A percentile compares a stretch with the other conserved stretches of the same genome.
phyloP scores from a whole-genome alignment of 2,113 vertebrate genomes.

The Stegostoma tigrinum region DNA sequence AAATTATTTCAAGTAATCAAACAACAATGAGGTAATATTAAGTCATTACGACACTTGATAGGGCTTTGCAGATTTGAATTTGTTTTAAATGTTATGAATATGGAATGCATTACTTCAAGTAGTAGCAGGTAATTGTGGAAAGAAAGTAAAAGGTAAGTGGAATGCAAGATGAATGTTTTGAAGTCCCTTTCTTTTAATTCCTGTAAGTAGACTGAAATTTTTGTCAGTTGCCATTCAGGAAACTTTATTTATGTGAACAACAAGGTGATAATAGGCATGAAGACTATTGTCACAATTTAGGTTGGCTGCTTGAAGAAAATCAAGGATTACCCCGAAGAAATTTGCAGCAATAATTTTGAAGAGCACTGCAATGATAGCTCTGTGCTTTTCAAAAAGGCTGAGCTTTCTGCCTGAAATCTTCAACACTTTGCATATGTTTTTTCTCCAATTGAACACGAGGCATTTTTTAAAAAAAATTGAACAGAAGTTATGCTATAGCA shows the following conservation, averaged over 20 bases:
- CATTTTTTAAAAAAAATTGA: not conserved
- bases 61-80: not conserved
- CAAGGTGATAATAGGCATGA: not conserved
- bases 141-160: not conserved
- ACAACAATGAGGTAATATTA: not conserved
- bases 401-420: not conserved
- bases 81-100: not conserved
- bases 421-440: not conserved
- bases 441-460: not conserved
- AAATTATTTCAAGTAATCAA: not conserved
- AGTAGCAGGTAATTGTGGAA: not conserved
- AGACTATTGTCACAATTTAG: not conserved
- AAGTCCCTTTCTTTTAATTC: not conserved
- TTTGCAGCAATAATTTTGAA: not conserved
- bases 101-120: not conserved
- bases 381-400: not conserved
- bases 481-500: not conserved
- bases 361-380: not conserved
- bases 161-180: not conserved
- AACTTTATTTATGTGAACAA: not conserved
- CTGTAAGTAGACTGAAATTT: not conserved
- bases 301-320: not conserved
- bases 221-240: not conserved
- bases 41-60: not conserved
- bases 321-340: not conserved